Base-by-base conservation (phyloP, 1,140 invertebrate genomes). In the Venturia canescens region DNA sequence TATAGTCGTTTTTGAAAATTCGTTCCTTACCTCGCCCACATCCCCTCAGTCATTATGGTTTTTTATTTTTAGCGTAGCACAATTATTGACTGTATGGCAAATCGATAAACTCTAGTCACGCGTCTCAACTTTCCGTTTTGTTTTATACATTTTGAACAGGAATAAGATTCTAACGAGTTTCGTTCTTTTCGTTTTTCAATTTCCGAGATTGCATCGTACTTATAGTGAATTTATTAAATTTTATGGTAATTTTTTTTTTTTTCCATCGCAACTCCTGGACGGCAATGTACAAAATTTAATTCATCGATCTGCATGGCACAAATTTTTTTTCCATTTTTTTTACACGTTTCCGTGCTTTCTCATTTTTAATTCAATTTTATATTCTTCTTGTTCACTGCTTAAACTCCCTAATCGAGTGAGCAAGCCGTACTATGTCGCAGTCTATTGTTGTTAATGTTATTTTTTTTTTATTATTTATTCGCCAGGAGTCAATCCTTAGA, bases 401-500 rank as follows among this genome's bases (percentile, higher is more conserved):
- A 15, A 15, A 66, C 21, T 23, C 60, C 27, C 60, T 66, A 66
- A 66, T 27, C 60, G 23, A 66, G 23, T 66, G 31, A 21, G 67
- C 67, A 72, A 72, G 70, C 70, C 48, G 34, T 23, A 72, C 70
- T 26, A 75, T 53, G 21, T 15, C 9, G 44, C 60, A 78, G 31
- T 50, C 66, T 44, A 69, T 75, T 82, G 77, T 83, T 78, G 57
- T n/a, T 66, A 27, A 26, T 66, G 21, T 66, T 66, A 26, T 66
- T 66, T 66, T 57, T 66, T 66, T 66, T 57, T n/a, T 18, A 38
- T 60, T 60, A 69, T 83, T 79, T 66, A 78, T 85, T 78, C 44
- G 83, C 78, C 78, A 87, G 87, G 85, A 81, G 83, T 83, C 83
- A 85, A 86, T 85, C 86, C 84, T 86, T 83, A 87, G 84, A 84